Conservation (phyloP, 2,888 invertebrate species). For the Ectobius pallidus region DNA sequence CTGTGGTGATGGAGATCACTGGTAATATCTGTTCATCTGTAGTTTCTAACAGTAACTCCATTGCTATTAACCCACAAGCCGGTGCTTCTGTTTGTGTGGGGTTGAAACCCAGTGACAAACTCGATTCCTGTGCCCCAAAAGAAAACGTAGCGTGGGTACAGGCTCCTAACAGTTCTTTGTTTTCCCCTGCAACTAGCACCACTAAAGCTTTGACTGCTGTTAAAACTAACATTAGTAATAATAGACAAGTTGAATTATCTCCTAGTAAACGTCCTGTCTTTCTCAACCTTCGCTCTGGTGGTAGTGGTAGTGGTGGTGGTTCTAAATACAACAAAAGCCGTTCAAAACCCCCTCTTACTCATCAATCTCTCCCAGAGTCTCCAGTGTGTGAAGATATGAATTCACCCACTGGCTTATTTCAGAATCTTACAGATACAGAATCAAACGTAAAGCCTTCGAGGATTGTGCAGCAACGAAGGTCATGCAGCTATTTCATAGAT, state of each 20-base stretch:
- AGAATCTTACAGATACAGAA: slow-evolving; percentile 41
- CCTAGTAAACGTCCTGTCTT: slow-evolving; percentile 37
- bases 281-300: slow-evolving; percentile 35
- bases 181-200: slow-evolving; percentile 40
- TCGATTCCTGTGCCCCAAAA: neutral
- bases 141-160: slow-evolving; percentile 23
- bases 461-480: slow-evolving; percentile 60
- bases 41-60: slow-evolving; percentile 1
- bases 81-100: neutral
- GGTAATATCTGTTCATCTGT: slow-evolving; percentile 26
- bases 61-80: neutral
- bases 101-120: slow-evolving; percentile 5
- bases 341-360: slow-evolving; percentile 31
- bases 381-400: slow-evolving; percentile 75
- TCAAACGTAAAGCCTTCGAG: slow-evolving; percentile 44
- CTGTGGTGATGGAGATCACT: slow-evolving; percentile 27
- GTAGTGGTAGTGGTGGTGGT: slow-evolving; percentile 7
- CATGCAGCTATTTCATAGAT: slow-evolving; percentile 70
- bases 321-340: slow-evolving; percentile 16
- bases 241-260: slow-evolving; percentile 11
- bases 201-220: slow-evolving; percentile 34
- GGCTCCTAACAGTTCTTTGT: slow-evolving; percentile 34
- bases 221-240: slow-evolving; percentile 34
- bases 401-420: slow-evolving; percentile 39
- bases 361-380: slow-evolving; percentile 75